Evolutionary conservation across 2,113 vertebrate species (phyloP).

Genomic region (Pteropus alecto): DNA sequence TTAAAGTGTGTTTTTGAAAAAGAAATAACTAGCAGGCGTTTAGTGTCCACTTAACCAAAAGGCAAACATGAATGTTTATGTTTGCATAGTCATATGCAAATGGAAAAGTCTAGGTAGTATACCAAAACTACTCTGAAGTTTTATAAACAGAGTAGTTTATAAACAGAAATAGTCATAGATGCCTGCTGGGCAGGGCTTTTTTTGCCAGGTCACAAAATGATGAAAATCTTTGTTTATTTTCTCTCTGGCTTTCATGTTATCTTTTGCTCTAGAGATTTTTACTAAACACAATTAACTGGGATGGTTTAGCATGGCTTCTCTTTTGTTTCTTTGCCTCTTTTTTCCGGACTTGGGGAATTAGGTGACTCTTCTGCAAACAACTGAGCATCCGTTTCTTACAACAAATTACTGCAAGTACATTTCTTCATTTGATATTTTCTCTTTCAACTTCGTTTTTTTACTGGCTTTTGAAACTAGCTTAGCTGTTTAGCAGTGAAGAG

Average conservation of each 20-base stretch:
- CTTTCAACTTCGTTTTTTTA: slow-evolving; percentile 46
- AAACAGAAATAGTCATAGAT: neutral
- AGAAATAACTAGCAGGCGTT: neutral
- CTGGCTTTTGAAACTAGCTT: slow-evolving; percentile 22
- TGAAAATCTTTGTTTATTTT: slow-evolving; percentile 15
- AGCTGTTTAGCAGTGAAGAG: slow-evolving; percentile 11
- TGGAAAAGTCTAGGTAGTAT: slow-evolving; percentile 1
- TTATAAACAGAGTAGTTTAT: slow-evolving; percentile 3
- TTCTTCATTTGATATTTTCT: slow-evolving; percentile 6
- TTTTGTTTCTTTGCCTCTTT: neutral
- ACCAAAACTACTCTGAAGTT: neutral
- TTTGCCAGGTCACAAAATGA: neutral
- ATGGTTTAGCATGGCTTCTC: neutral
- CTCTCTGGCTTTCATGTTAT: slow-evolving; percentile 17
- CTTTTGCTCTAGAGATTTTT: slow-evolving; percentile 20
- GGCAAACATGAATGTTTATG: slow-evolving; percentile 19
- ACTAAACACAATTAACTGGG: neutral
- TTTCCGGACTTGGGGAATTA: neutral
- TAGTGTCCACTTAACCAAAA: slow-evolving; percentile 21
- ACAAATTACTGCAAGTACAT: slow-evolving; percentile 1
- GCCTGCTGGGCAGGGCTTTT: neutral
- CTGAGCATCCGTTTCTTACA: neutral
- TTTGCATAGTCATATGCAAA: neutral
- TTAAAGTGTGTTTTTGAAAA: neutral
- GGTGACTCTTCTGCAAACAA: neutral